phyloP scores from a whole-genome alignment of 2,888 invertebrate genomes.

The Limnephilus marmoratus region DNA sequence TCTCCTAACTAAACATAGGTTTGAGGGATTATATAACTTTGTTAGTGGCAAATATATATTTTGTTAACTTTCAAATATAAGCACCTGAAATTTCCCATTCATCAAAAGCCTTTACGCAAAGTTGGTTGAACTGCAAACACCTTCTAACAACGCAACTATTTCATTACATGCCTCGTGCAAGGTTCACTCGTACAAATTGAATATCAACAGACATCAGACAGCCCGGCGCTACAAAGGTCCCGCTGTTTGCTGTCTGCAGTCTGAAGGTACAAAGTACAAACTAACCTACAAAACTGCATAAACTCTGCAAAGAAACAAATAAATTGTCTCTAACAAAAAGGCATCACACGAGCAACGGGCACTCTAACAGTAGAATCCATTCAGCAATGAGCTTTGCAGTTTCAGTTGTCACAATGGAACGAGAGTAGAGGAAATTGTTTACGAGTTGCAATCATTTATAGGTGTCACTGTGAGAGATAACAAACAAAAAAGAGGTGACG shows the following conservation, averaged over 20 bases:
- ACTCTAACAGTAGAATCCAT: too few relatives aligned
- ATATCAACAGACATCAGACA: not conserved
- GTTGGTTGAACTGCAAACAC: not conserved
- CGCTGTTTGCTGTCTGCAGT: not conserved
- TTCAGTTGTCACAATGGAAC: not conserved
- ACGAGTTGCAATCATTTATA: not conserved
- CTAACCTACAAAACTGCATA: not conserved
- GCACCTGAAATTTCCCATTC: not conserved
- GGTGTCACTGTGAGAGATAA: too few relatives aligned
- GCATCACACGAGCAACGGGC: not conserved
- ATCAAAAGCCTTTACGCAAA: not conserved
- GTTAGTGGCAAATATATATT: too few relatives aligned
- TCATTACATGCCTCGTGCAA: not conserved
- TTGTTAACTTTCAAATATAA: not conserved
- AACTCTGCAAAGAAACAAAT: conserved; percentile 17
- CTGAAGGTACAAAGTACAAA: not conserved
- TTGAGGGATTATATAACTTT: too few relatives aligned
- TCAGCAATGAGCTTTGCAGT: not conserved
- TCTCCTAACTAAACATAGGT: too few relatives aligned
- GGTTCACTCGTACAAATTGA: not conserved
- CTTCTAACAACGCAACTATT: not conserved
- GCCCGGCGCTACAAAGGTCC: not conserved
- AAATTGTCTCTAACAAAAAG: conserved; percentile 13
- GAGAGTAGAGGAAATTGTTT: conserved; percentile 3
- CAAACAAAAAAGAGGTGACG: too few relatives aligned